Percentiles rank a stretch among this genome's conserved stretches.
phyloP scores from a whole-genome alignment of 2,888 invertebrate genomes.

The Kryphioiulus occultus region DNA sequence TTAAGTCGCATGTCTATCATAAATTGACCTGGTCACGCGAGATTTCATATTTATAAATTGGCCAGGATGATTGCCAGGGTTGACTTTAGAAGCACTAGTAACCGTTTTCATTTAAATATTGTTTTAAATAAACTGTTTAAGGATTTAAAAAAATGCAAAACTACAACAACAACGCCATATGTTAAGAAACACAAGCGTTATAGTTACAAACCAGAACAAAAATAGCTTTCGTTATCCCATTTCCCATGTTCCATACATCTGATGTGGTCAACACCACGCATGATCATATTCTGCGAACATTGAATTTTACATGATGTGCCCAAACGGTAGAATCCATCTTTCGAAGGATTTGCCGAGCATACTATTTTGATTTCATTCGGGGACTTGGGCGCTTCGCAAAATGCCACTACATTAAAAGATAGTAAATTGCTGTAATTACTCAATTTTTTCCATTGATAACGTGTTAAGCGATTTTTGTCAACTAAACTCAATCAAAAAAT shows the following conservation, averaged over 20 bases:
- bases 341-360: constrained; percentile 57
- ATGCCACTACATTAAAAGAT: background rate
- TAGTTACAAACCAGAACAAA: constrained; percentile 23
- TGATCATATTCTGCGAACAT: constrained; percentile 67
- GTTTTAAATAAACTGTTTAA: background rate
- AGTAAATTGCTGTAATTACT: background rate
- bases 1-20: background rate
- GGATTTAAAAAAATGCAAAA: background rate
- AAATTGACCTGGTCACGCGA: background rate
- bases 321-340: constrained; percentile 56
- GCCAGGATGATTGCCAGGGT: too few species aligned
- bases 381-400: constrained; percentile 43
- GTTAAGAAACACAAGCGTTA: background rate
- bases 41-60: too few species aligned
- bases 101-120: background rate
- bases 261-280: constrained; percentile 67
- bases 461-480: background rate
- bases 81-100: too few species aligned
- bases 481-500: background rate
- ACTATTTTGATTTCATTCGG: constrained; percentile 60
- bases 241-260: constrained; percentile 66
- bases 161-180: background rate
- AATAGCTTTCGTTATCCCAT: constrained; percentile 61
- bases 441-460: background rate
- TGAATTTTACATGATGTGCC: constrained; percentile 66